Evolutionary conservation across 2,797 vertebrate genomes (phyloP).

Genomic region (Selene dorsalis): DNA sequence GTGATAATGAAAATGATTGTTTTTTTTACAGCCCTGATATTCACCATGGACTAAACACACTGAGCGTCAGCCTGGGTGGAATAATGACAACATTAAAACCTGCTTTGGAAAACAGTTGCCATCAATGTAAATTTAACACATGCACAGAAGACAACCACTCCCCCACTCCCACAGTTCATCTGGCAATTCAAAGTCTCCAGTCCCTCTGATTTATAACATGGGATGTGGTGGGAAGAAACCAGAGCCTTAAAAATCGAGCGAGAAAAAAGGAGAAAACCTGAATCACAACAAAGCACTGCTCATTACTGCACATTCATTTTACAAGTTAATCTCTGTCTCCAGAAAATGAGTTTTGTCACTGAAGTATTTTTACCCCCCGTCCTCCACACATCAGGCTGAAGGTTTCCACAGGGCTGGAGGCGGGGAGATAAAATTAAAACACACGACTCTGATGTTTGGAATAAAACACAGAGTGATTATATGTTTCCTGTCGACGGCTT

Average conservation of each 20-base stretch:
- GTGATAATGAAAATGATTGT: not conserved
- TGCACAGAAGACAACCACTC: not conserved
- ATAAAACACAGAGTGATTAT: conserved; percentile 44
- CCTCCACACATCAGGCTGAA: conserved; percentile 9
- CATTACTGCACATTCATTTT: not conserved
- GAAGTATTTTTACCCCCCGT: conserved; percentile 19
- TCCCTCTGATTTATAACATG: not conserved
- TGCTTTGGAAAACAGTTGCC: not conserved
- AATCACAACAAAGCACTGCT: not conserved
- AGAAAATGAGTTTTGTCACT: conserved; percentile 37
- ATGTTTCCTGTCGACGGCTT: conserved; percentile 7
- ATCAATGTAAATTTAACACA: conserved; percentile 2
- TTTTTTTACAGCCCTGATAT: not conserved
- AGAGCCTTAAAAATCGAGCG: not conserved
- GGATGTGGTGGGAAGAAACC: not conserved
- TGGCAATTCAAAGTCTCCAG: not conserved
- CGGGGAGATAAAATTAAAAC: conserved; percentile 22
- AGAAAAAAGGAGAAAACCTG: conserved; percentile 1
- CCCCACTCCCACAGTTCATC: not conserved
- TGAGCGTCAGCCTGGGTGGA: not conserved
- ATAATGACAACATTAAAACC: not conserved
- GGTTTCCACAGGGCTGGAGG: conserved; percentile 6
- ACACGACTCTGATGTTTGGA: conserved; percentile 7
- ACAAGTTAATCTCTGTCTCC: conserved; percentile 26
- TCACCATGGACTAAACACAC: not conserved